Percentiles rank a stretch among this genome's conserved stretches.
Evolutionary conservation across 2,797 vertebrate genomes (phyloP).

Genomic region (Serranus cabrilla): DNA sequence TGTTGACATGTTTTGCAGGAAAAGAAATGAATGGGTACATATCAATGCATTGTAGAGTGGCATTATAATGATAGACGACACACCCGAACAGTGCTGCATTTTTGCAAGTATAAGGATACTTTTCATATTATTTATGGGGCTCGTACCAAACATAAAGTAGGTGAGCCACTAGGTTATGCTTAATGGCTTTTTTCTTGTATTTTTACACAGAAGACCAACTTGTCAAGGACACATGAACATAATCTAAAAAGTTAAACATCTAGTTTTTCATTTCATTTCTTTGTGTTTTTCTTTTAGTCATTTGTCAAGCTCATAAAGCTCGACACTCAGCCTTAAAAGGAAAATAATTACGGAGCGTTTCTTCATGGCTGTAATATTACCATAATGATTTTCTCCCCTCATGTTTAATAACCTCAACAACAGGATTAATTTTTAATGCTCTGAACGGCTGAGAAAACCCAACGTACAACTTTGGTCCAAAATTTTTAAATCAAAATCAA

Average conservation of each 20-base stretch:
- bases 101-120: neutral
- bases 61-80: constrained; percentile 6
- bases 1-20: constrained; percentile 39
- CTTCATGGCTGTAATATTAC: constrained; percentile 45
- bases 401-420: constrained; percentile 51
- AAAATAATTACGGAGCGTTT: constrained; percentile 50
- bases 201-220: constrained; percentile 31
- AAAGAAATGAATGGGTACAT: constrained; percentile 16
- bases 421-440: constrained; percentile 50
- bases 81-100: neutral
- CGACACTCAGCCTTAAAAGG: constrained; percentile 23
- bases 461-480: constrained; percentile 33
- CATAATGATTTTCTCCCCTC: constrained; percentile 38
- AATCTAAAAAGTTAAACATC: constrained; percentile 38
- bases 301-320: constrained; percentile 38
- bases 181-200: constrained; percentile 29
- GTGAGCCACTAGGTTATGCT: constrained; percentile 15
- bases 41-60: constrained; percentile 21
- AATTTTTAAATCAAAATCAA: constrained; percentile 30
- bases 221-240: constrained; percentile 27
- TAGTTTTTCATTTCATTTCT: constrained; percentile 38
- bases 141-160: neutral
- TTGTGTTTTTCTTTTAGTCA: constrained; percentile 25
- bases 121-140: neutral
- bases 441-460: constrained; percentile 18